Evolutionary conservation across 92 coral and sea anemone species (phyloP).

Genomic region (Pocillopora grandis): DNA sequence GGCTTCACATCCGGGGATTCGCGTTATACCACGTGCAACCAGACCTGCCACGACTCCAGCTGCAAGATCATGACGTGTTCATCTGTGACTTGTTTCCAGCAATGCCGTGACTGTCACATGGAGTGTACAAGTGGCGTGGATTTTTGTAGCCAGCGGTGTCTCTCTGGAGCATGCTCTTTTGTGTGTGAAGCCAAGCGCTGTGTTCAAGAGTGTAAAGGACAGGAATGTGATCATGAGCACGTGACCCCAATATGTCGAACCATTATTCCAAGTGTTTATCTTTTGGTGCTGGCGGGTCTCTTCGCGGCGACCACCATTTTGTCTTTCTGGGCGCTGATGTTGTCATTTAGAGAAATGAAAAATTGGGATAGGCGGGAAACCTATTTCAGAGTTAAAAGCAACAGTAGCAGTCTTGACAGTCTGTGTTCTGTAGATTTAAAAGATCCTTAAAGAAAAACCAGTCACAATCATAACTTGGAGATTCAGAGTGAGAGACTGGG

Average conservation of each 20-base stretch:
- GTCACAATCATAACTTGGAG: background rate
- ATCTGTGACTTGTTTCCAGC: conserved; percentile 69
- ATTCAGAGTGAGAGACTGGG: too few species aligned
- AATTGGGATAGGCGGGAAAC: background rate
- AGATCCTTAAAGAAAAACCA: conserved; percentile 1
- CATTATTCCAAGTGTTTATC: conserved; percentile 35
- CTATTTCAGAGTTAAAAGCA: background rate
- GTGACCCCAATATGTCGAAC: conserved; percentile 1
- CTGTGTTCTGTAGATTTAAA: background rate
- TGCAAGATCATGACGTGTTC: conserved; percentile 67
- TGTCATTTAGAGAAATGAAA: conserved; percentile 42
- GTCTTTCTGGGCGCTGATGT: conserved; percentile 41
- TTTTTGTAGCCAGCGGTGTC: conserved; percentile 82
- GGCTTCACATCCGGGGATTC: conserved; percentile 20
- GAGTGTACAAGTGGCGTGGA: conserved; percentile 75
- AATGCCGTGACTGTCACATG: conserved; percentile 89
- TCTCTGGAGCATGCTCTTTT: conserved; percentile 72
- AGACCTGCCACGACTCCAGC: conserved; percentile 49
- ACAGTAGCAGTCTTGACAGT: conserved; percentile 2
- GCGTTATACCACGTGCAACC: conserved; percentile 55
- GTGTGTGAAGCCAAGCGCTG: conserved; percentile 62
- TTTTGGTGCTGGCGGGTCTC: conserved; percentile 55
- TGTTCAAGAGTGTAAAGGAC: conserved; percentile 38
- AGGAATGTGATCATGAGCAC: conserved; percentile 33
- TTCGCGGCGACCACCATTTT: conserved; percentile 61